These are phyloP conservation scores for Drosophila sordidula DNA, from an alignment of 2,888 invertebrate species.

Conservation along the genomic window DNA sequence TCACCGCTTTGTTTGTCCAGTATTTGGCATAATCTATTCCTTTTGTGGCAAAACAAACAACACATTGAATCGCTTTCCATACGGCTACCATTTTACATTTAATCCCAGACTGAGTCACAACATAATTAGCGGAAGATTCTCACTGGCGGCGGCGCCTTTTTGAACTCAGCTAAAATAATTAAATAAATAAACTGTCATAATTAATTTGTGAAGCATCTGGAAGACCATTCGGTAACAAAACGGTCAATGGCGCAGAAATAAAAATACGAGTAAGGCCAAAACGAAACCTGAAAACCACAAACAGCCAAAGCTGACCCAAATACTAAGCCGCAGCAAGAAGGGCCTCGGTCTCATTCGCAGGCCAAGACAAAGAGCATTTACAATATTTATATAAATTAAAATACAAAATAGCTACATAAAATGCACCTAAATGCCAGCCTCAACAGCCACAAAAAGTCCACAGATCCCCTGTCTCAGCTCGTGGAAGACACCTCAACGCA, in stretches of 20 bases:
- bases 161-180: conserved; percentile 67
- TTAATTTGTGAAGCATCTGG: conserved; percentile 70
- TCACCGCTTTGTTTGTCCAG: conserved; percentile 6
- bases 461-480: conserved; percentile 17
- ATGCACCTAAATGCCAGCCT: conserved; percentile 36
- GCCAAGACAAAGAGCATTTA: conserved; percentile 53
- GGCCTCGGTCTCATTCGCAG: conserved; percentile 1
- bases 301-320: conserved; percentile 69
- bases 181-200: conserved; percentile 81
- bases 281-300: conserved; percentile 34
- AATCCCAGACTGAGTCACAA: conserved; percentile 75
- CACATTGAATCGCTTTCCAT: conserved; percentile 12
- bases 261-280: conserved; percentile 23
- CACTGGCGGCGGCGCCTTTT: conserved; percentile 41
- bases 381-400: conserved; percentile 57
- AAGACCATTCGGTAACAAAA: conserved; percentile 27
- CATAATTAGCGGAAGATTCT: conserved; percentile 58
- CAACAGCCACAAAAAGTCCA: conserved; percentile 9
- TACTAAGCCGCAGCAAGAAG: conserved; percentile 45
- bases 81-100: conserved; percentile 27
- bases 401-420: conserved; percentile 45
- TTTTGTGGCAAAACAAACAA: conserved; percentile 4
- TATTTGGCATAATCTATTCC: conserved; percentile 17
- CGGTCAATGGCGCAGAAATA: conserved; percentile 34
- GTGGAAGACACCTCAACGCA: conserved; percentile 38